Evolutionary conservation across 1,140 invertebrate genomes (phyloP).

Genomic region (Solenopsis invicta): DNA sequence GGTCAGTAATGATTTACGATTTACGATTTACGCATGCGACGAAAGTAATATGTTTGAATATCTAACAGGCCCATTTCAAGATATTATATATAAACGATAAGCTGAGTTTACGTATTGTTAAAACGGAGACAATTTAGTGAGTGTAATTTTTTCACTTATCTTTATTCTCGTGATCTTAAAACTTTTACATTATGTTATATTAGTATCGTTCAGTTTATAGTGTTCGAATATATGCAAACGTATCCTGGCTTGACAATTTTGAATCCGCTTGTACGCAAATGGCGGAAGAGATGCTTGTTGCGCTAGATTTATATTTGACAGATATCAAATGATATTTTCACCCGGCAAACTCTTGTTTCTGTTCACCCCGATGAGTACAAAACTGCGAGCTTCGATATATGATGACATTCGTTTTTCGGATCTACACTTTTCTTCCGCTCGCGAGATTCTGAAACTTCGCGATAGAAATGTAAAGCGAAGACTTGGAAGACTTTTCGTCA

Average conservation of each 20-base stretch:
- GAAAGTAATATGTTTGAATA: slow-evolving; percentile 37
- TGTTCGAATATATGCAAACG: neutral
- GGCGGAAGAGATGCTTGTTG: slow-evolving; percentile 22
- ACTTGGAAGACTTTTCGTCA: slow-evolving; percentile 1
- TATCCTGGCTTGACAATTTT: neutral
- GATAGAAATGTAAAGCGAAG: slow-evolving; percentile 11
- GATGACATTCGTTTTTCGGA: slow-evolving; percentile 45
- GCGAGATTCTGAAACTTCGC: slow-evolving; percentile 36
- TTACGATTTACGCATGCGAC: slow-evolving; percentile 26
- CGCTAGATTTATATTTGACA: slow-evolving; percentile 54
- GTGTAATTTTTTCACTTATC: neutral
- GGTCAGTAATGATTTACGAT: slow-evolving; percentile 29
- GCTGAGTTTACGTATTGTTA: neutral
- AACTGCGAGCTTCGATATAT: slow-evolving; percentile 24
- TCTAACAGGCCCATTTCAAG: neutral
- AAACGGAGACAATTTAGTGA: neutral
- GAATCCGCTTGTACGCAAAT: neutral
- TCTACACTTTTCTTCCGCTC: slow-evolving; percentile 30
- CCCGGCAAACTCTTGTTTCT: slow-evolving; percentile 32
- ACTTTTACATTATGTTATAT: neutral
- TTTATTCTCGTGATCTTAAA: neutral
- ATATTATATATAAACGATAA: neutral
- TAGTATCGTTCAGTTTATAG: neutral
- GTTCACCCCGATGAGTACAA: slow-evolving; percentile 37
- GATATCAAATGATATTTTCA: slow-evolving; percentile 51